Conservation (phyloP, 2,888 invertebrate genomes). For the Cistogaster globosa region DNA sequence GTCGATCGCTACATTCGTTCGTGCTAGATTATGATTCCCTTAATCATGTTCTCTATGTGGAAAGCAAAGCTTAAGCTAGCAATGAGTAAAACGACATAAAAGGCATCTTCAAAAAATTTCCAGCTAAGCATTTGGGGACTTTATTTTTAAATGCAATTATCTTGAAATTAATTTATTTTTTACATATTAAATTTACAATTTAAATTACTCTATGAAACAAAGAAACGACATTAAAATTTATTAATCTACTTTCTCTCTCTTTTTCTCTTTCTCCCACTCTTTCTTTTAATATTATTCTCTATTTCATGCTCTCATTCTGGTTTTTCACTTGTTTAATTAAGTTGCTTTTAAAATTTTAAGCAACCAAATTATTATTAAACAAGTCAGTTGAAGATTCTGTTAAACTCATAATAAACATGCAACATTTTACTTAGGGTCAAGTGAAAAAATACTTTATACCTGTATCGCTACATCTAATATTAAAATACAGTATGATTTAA, state of each 20-base stretch:
- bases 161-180: too few relatives aligned
- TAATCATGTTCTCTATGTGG: background rate
- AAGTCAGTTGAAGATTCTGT: slow-evolving; percentile 60
- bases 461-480: background rate
- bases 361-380: slow-evolving; percentile 71
- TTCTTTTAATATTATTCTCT: too few relatives aligned
- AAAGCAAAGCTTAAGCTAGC: background rate
- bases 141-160: background rate
- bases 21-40: too few relatives aligned
- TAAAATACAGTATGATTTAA: slow-evolving; percentile 63
- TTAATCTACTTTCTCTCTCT: background rate
- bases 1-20: too few relatives aligned
- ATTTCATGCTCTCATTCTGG: too few relatives aligned
- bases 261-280: background rate
- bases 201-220: too few relatives aligned
- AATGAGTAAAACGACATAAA: too few relatives aligned
- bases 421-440: background rate
- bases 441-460: slow-evolving; percentile 7
- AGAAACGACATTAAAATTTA: too few relatives aligned
- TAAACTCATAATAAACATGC: slow-evolving; percentile 28
- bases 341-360: slow-evolving; percentile 54
- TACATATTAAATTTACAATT: too few relatives aligned
- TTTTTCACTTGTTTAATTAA: slow-evolving; percentile 28
- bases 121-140: background rate
- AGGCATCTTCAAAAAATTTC: background rate